Base-by-base conservation (phyloP, 2,113 vertebrate genomes). In the Prionailurus viverrinus region DNA sequence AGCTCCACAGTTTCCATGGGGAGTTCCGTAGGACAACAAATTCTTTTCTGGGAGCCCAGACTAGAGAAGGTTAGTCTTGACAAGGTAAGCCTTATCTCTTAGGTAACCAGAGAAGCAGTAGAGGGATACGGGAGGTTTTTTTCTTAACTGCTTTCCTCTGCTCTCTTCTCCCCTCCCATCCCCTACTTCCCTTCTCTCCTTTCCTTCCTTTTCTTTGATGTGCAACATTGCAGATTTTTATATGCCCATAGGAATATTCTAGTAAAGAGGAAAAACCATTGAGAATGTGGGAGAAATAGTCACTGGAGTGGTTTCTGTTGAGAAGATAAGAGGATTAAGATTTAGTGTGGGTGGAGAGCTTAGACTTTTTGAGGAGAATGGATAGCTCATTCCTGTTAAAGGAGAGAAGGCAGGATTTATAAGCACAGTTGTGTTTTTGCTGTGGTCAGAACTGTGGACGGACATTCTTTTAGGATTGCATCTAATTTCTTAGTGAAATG, bases 161-260 rank as follows among this genome's bases (percentile, higher is more conserved):
- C 5, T 21, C 7, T 61, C 12, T 33, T 41, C 33, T 48, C 9
- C 8, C 13, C 11, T 31, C 23, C 18, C 10, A 2, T 6, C 19
- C 5, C 8, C 12, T n/a, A 6, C 6, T 12, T 48, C 0, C 3
- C 9, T 21, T 3, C 19, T 18, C 29, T 29, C 4, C n/a, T 7
- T 39, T 33, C 18, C 25, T 39, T 86, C 48, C 31, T 85, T 39
- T 68, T 15, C 48, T 90, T 74, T 10, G 21, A 55, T 87, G 48
- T 88, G 8, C 39, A 27, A 9, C 39, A 58, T 39, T 39, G 18
- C 14, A 84, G 14, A 15, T n/a, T 95, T 91, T 92, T 84, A 21
- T 82, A 21, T 80, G 63, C 23, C n/a, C 5, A 3, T 63, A 14
- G 9, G 29, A 66, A 80, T 66, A 61, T 39, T 66, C 73, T 69